Percentiles rank a stretch among this genome's conserved stretches.
phyloP scores from a whole-genome alignment of 2,113 vertebrate species.

The Ptilorrhoa leucosticta region DNA sequence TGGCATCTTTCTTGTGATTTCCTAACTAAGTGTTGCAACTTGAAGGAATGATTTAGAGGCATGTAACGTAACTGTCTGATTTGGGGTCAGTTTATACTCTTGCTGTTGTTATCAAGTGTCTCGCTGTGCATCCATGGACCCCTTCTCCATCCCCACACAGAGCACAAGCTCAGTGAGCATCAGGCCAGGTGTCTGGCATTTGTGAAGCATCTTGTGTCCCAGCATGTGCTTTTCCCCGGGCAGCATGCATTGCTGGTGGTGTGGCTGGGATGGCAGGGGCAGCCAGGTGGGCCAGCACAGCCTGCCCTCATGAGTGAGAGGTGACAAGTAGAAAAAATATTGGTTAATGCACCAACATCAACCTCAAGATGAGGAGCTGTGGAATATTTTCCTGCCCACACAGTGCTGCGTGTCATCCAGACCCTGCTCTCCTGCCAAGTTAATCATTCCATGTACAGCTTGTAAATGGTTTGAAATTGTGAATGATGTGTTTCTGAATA shows the following conservation, averaged over 20 bases:
- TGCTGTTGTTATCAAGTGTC: neutral
- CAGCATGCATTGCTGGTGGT: neutral
- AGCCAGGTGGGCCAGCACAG: neutral
- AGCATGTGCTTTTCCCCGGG: neutral
- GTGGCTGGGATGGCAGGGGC: neutral
- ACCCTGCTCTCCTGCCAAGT: neutral
- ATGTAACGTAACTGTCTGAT: neutral
- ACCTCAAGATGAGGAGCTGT: neutral
- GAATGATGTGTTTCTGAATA: slow-evolving; percentile 4
- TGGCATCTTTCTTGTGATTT: neutral
- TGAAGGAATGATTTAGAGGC: neutral
- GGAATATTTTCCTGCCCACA: neutral
- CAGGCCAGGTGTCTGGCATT: neutral
- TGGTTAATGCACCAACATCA: neutral
- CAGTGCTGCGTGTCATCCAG: neutral
- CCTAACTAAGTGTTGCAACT: neutral
- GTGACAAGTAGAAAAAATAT: neutral
- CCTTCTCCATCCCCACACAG: neutral
- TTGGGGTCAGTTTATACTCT: neutral
- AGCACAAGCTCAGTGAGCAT: neutral
- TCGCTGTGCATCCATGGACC: accelerated
- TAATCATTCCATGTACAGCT: neutral
- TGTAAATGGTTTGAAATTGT: neutral
- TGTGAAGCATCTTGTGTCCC: neutral
- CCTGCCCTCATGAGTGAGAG: neutral